These are phyloP conservation scores for Bambusicola thoracicus DNA, from an alignment of 2,113 vertebrate genomes.

Conservation along the genomic window DNA sequence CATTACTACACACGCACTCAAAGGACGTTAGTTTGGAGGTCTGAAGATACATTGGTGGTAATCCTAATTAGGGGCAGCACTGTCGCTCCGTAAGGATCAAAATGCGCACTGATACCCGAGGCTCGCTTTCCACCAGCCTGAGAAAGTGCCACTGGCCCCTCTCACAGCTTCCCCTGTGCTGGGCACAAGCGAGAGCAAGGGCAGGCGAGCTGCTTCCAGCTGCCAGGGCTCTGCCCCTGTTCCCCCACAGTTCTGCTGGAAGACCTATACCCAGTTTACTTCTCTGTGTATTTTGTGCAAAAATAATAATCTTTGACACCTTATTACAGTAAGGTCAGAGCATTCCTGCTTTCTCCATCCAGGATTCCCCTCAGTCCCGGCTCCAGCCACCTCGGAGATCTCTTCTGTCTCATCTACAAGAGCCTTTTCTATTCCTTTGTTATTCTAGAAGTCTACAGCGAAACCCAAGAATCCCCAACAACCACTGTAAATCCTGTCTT, in stretches of 20 bases:
- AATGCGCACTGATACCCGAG: neutral
- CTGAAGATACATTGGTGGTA: neutral
- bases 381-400: neutral
- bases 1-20: fast-evolving
- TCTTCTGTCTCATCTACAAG: neutral
- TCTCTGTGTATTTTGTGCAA: neutral
- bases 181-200: neutral
- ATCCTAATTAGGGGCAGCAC: neutral
- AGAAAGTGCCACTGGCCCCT: neutral
- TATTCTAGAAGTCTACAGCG: neutral
- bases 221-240: neutral
- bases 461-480: neutral
- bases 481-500: neutral
- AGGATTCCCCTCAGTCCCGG: neutral
- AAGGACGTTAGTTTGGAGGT: neutral
- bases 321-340: neutral
- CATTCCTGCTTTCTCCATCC: neutral
- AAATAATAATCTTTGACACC: neutral
- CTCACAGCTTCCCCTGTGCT: neutral
- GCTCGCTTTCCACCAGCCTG: neutral
- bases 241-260: neutral
- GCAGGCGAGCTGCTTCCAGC: neutral
- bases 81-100: fast-evolving
- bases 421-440: neutral
- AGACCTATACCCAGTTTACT: neutral